Conservation (phyloP, 2,113 vertebrate genomes). For the Ceuthmochares aereus region DNA sequence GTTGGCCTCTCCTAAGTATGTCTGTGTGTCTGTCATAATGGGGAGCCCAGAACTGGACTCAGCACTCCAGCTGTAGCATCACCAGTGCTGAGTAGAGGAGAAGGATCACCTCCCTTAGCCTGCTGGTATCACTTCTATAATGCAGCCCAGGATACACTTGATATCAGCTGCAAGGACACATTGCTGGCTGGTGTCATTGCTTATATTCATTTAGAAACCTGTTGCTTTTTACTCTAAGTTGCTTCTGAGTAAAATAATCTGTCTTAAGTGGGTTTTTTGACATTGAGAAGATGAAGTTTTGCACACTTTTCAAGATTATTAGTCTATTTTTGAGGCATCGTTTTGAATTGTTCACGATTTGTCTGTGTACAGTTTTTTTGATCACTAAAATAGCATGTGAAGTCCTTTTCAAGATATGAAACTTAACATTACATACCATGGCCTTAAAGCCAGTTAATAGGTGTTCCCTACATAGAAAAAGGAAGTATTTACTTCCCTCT, state of each 20-base stretch:
- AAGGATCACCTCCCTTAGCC: fast-evolving
- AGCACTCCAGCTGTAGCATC: neutral
- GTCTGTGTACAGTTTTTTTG: neutral
- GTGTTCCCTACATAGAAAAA: neutral
- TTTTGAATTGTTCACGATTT: neutral
- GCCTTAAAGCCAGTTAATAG: neutral
- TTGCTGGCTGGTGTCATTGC: neutral
- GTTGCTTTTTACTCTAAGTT: neutral
- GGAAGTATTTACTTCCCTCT: neutral
- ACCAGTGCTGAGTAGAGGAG: neutral
- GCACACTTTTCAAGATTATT: neutral
- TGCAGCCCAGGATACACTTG: neutral
- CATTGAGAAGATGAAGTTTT: neutral
- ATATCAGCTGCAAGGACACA: neutral
- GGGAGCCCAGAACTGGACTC: neutral
- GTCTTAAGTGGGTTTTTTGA: neutral
- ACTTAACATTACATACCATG: neutral
- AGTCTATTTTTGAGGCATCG: neutral
- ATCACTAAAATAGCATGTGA: neutral
- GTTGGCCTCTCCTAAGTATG: neutral
- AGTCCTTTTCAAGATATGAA: neutral
- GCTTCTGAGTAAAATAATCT: neutral
- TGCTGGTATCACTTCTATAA: neutral
- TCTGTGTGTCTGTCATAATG: neutral
- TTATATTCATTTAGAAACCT: neutral